Conservation (phyloP, 2,797 vertebrate genomes). For the Manis javanica region DNA sequence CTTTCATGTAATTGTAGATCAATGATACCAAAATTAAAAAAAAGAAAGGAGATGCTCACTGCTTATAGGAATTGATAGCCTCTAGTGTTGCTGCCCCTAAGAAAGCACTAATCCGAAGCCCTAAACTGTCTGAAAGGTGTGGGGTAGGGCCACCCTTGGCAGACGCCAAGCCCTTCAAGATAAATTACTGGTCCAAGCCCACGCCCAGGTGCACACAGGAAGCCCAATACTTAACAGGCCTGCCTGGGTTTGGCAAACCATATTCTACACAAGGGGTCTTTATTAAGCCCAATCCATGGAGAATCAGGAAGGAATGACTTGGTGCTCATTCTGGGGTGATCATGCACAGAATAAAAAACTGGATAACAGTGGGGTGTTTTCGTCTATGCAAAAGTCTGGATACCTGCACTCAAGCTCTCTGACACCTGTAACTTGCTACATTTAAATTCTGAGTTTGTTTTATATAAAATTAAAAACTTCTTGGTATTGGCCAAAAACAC, state of each 20-base stretch:
- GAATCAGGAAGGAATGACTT: not conserved
- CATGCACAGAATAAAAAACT: not conserved
- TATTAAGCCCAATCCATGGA: not conserved
- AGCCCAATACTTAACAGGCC: not conserved
- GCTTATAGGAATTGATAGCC: not conserved
- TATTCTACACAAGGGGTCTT: not conserved
- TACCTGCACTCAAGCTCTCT: not conserved
- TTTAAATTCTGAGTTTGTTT: not conserved
- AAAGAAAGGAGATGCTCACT: not conserved
- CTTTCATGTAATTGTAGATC: no score
- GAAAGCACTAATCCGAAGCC: not conserved
- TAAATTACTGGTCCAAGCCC: not conserved
- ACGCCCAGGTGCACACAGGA: not conserved
- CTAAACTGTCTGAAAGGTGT: not conserved
- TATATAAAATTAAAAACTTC: constrained; percentile 1
- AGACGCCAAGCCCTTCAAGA: not conserved
- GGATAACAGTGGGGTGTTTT: not conserved
- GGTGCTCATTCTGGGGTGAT: not conserved
- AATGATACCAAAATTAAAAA: no score
- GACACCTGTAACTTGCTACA: constrained; percentile 1
- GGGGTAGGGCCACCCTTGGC: not conserved
- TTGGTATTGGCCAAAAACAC: not conserved
- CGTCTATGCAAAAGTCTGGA: not conserved
- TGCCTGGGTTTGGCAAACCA: not conserved
- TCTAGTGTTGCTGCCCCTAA: not conserved